Conservation (phyloP, 2,888 invertebrate genomes). For the Rhynchonema sp. region DNA sequence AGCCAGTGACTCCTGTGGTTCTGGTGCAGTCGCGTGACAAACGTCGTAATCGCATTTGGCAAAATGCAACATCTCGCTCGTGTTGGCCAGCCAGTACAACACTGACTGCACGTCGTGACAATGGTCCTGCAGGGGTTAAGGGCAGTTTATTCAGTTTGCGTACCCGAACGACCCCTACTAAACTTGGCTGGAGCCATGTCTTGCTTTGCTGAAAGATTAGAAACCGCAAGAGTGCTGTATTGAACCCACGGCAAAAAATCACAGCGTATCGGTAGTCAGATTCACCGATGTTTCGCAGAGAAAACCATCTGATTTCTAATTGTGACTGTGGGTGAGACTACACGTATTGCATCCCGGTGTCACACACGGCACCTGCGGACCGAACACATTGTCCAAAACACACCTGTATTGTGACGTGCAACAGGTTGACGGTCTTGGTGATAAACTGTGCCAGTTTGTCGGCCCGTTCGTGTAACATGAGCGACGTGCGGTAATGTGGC, state of each 20-base stretch:
- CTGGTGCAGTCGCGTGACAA: slow-evolving; percentile 59
- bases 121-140: slow-evolving; percentile 30
- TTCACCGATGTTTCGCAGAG: no score
- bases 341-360: no score
- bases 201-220: no score
- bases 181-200: no score
- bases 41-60: slow-evolving; percentile 83
- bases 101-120: slow-evolving; percentile 56
- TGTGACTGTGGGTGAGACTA: no score
- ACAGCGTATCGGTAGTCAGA: no score
- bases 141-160: no score
- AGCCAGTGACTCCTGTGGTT: slow-evolving; percentile 70
- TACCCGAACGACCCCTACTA: no score
- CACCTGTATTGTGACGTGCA: slow-evolving; percentile 62
- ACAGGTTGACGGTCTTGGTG: slow-evolving; percentile 69
- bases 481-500: slow-evolving; percentile 74
- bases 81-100: slow-evolving; percentile 88
- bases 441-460: slow-evolving; percentile 70
- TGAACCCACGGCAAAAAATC: no score
- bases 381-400: slow-evolving; percentile 3
- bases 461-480: slow-evolving; percentile 73
- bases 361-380: no score
- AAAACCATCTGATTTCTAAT: no score
- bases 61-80: slow-evolving; percentile 64
- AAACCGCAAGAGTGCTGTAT: no score